Conservation (phyloP, 2,888 invertebrate genomes). For the Physocephala rufipes region DNA sequence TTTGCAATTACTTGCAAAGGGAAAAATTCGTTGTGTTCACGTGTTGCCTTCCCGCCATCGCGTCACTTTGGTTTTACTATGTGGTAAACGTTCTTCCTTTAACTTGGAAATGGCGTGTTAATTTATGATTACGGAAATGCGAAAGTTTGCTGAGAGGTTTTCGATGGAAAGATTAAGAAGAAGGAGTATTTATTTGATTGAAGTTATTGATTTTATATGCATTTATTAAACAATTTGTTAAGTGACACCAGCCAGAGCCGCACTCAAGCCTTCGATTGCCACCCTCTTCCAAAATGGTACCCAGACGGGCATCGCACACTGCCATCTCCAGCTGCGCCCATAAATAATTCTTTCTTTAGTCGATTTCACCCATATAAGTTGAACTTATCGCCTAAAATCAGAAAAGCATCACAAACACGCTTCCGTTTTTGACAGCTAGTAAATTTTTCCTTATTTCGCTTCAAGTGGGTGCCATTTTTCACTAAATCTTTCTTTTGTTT, state of each 20-base stretch:
- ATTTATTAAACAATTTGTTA: conserved; percentile 36
- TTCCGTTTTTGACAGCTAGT: conserved; percentile 16
- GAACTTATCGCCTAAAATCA: too few relatives aligned
- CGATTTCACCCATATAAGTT: too few relatives aligned
- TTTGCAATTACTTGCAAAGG: conserved; percentile 27
- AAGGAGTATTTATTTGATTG: conserved; percentile 12
- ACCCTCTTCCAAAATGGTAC: neutral
- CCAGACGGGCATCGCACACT: neutral
- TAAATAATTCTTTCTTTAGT: too few relatives aligned
- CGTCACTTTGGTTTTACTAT: neutral
- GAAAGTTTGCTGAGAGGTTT: too few relatives aligned
- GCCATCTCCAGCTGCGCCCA: too few relatives aligned
- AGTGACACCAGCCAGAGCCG: conserved; percentile 12
- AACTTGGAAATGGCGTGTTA: conserved; percentile 28
- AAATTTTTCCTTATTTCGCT: neutral
- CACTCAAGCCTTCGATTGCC: neutral
- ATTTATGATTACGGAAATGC: conserved; percentile 14
- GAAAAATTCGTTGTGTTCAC: conserved; percentile 4
- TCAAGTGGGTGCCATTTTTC: neutral
- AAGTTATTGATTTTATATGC: conserved; percentile 35
- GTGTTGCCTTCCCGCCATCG: conserved; percentile 15
- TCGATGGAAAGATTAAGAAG: too few relatives aligned
- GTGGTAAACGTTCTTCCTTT: neutral
- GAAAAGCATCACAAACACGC: too few relatives aligned
- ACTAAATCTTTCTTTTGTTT: neutral